phyloP scores from a whole-genome alignment of 2,113 vertebrate genomes.

The Onychostoma macrolepis region DNA sequence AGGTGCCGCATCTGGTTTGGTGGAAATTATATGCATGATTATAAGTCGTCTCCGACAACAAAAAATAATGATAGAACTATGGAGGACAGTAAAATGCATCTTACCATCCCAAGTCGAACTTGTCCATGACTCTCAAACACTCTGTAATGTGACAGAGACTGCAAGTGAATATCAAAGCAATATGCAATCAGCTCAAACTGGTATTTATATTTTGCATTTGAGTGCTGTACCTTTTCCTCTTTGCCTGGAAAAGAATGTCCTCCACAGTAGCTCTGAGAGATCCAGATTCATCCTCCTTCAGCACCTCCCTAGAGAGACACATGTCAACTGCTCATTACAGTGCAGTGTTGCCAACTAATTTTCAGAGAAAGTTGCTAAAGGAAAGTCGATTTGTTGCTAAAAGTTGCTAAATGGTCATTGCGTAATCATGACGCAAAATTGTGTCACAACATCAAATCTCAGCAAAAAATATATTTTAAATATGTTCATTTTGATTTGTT shows the following conservation, averaged over 20 bases:
- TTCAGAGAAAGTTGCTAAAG: no score
- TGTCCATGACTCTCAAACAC: constrained; percentile 88
- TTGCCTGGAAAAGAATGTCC: constrained; percentile 93
- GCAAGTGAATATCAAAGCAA: constrained; percentile 30
- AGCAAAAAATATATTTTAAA: no score
- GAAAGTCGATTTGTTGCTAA: no score
- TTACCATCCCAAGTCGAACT: constrained; percentile 95
- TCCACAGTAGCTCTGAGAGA: constrained; percentile 95
- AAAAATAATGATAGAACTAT: neutral
- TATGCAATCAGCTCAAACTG: neutral
- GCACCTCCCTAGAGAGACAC: constrained; percentile 83
- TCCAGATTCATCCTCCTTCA: constrained; percentile 96
- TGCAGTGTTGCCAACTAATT: no score
- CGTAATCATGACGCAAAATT: no score
- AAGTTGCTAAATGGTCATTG: no score
- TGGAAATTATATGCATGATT: neutral
- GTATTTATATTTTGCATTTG: neutral
- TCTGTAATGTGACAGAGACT: constrained; percentile 65
- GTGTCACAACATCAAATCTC: no score
- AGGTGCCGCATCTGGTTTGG: constrained; percentile 91
- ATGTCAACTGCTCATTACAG: neutral
- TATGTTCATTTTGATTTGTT: no score
- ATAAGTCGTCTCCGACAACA: no score
- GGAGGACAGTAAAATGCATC: constrained; percentile 46
- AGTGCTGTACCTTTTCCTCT: constrained; percentile 85